Conservation (phyloP, 92 coral and sea anemone species). For the Pocillopora meandrina region DNA sequence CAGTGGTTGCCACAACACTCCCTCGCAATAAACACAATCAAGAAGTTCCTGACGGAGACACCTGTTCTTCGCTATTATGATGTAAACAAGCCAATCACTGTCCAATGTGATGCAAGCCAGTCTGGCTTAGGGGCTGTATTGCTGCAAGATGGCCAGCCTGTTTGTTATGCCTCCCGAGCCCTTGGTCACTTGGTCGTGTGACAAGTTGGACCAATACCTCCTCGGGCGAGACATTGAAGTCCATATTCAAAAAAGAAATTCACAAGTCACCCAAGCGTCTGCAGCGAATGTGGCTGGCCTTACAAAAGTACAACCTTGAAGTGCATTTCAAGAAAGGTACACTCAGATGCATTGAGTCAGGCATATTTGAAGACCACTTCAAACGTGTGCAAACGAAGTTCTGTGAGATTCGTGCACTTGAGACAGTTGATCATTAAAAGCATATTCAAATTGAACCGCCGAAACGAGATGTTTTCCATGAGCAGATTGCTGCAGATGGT, state of each 20-base stretch:
- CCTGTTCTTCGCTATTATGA: conserved; percentile 58
- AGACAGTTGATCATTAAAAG: conserved; percentile 45
- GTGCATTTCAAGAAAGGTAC: conserved; percentile 42
- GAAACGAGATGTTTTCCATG: conserved; percentile 40
- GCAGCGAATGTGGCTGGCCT: conserved; percentile 38
- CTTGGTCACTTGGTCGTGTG: too few relatives aligned
- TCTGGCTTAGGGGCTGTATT: conserved; percentile 45
- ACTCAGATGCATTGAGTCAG: conserved; percentile 43
- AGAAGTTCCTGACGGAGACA: conserved; percentile 44
- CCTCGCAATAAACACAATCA: conserved; percentile 46
- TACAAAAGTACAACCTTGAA: conserved; percentile 30
- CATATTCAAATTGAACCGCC: conserved; percentile 32
- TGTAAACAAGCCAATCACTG: conserved; percentile 53
- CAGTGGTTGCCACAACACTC: conserved; percentile 57
- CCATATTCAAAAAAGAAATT: conserved; percentile 56
- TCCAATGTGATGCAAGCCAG: conserved; percentile 62
- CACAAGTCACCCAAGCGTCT: conserved; percentile 64
- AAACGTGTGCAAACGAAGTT: conserved; percentile 37
- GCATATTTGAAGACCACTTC: conserved; percentile 43
- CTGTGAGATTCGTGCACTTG: conserved; percentile 44
- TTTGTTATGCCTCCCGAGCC: too few relatives aligned
- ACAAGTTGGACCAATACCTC: too few relatives aligned
- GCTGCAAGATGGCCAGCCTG: too few relatives aligned
- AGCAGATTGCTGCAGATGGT: conserved; percentile 24
- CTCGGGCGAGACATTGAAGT: conserved; percentile 1